These are phyloP conservation scores for Varanus salvator DNA, from an alignment of 2,113 vertebrate species.

Conservation along the genomic window DNA sequence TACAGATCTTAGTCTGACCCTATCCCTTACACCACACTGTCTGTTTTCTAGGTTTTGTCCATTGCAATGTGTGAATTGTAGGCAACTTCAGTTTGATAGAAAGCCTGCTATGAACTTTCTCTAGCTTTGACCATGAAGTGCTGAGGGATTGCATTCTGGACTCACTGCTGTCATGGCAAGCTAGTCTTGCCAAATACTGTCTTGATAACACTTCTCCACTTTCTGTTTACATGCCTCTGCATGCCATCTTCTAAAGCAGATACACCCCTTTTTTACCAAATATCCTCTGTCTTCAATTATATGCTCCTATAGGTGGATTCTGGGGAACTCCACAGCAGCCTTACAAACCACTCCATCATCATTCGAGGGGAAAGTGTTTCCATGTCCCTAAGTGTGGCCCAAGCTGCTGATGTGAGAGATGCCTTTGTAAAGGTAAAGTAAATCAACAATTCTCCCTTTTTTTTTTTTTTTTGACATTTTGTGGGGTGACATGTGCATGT, in stretches of 20 bases:
- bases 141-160: not conserved
- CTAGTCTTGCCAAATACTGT: not conserved
- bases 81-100: not conserved
- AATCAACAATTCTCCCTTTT: not conserved
- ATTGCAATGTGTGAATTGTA: not conserved
- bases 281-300: constrained; percentile 26
- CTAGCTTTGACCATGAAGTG: not conserved
- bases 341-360: constrained; percentile 88
- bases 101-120: not conserved
- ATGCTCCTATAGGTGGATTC: constrained; percentile 82
- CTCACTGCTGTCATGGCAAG: not conserved
- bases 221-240: not conserved
- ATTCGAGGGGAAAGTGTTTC: constrained; percentile 88
- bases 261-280: not conserved
- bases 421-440: constrained; percentile 92
- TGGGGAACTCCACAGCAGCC: constrained; percentile 80
- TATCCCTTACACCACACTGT: not conserved
- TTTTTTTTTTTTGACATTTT: not conserved
- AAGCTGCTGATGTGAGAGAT: constrained; percentile 89
- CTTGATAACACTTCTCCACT: not conserved
- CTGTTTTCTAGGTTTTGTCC: not conserved
- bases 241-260: not conserved
- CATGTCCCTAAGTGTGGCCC: constrained; percentile 81
- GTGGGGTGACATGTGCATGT: not conserved
- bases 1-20: not conserved